Evolutionary conservation across 1,140 invertebrate genomes (phyloP), one percentile per base, ranked within the genome.

Genomic region (Aphelenchoides fujianensis): DNA sequence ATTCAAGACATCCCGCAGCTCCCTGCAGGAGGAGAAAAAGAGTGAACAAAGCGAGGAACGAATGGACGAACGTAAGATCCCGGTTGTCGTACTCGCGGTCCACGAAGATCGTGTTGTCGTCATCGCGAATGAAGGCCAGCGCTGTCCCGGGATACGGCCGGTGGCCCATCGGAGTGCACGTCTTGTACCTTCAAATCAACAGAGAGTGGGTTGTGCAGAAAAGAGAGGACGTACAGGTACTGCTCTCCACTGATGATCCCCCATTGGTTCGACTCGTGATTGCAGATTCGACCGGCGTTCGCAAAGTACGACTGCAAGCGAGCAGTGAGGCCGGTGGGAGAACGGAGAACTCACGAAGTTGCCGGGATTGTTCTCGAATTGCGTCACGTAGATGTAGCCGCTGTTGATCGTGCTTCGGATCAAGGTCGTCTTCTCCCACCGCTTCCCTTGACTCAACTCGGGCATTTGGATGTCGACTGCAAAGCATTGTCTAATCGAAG

Each of bases 201-300:
- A n/a, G n/a, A 69, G 27, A 70, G 28, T 52, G 41, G 1, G 63
- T 70, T 2, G 27, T 7, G 55, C 55, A 59, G 34, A 30, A 32
- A 23, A 36, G 52, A 34, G 37, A 68, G 12, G 35, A 72, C 71
- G 31, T 77, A 82, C 12, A 83, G 69, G 53, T 84, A 83, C 54
- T 84, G 83, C 53, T 83, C 83, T 2, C 83, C 82, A n/a, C 70
- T 85, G 36, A 83, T 84, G n/a, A 83, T 78, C 3, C 81, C 82
- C 82, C 82, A 83, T 68, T 84, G 81, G 64, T 84, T 84, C 0
- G 77, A 76, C 27, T 71, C 81, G 67, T 83, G 82, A 61, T 83
- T 83, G 63, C 82, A 83, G 9, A 83, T 64, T 36, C 68, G 68
- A 32, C 82, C 82, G 19, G 78, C 77, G 70, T 83, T 84, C 0